Conservation (phyloP, 2,888 invertebrate species). For the Meiosimyza platycephala region DNA sequence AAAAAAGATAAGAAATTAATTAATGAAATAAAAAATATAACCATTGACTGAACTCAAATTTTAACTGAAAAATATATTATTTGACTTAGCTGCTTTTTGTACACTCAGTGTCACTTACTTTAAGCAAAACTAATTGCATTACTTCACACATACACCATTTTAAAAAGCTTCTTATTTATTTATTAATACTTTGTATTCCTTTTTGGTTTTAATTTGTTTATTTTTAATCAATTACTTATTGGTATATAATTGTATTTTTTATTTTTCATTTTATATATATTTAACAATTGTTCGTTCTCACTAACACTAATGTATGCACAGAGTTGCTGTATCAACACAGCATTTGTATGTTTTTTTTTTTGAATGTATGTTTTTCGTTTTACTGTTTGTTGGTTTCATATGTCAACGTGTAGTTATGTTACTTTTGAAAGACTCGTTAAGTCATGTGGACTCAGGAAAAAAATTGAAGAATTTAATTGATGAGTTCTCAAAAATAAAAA, state of each 20-base stretch:
- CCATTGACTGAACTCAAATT: no score
- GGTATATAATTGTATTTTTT: slow-evolving; percentile 34
- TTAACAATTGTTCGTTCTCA: slow-evolving; percentile 57
- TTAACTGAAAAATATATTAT: no score
- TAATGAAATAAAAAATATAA: no score
- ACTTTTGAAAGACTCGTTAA: not conserved
- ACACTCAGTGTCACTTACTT: no score
- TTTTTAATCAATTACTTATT: slow-evolving; percentile 28
- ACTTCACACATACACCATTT: no score
- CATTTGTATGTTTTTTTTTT: slow-evolving; percentile 8
- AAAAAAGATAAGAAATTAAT: no score
- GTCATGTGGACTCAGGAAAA: no score
- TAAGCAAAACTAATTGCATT: no score
- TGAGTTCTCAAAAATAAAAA: no score
- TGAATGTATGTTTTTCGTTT: not conserved
- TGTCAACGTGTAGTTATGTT: not conserved
- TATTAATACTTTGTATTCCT: slow-evolving; percentile 60
- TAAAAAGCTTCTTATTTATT: slow-evolving; percentile 43
- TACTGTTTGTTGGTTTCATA: slow-evolving; percentile 8
- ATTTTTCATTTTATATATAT: slow-evolving; percentile 40
- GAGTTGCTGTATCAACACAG: slow-evolving; percentile 20
- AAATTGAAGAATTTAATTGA: no score
- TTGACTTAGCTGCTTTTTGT: no score
- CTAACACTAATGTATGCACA: slow-evolving; percentile 37
- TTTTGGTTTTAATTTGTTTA: slow-evolving; percentile 26